These are phyloP conservation scores for Heliconius himera DNA, from an alignment of 1,140 invertebrate species.

Conservation along the genomic window DNA sequence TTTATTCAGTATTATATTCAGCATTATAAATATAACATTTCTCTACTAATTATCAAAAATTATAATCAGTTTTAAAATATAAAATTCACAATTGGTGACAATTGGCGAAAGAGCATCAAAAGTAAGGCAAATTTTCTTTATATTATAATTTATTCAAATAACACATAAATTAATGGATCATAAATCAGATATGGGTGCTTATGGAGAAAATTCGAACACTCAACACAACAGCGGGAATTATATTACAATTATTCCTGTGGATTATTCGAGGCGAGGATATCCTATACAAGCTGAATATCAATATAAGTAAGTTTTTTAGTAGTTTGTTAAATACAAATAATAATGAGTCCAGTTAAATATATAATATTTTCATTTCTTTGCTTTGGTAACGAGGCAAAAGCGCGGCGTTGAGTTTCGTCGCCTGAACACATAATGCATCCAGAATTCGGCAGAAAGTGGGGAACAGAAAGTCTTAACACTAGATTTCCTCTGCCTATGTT, in stretches of 20 bases:
- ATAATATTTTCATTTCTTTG: too few relatives aligned
- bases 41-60: not conserved
- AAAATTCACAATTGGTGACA: not conserved
- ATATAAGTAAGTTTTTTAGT: conserved; percentile 65
- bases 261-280: conserved; percentile 78
- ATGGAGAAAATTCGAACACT: conserved; percentile 72
- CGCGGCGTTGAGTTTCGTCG: too few relatives aligned
- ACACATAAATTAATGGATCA: conserved; percentile 65
- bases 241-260: conserved; percentile 79
- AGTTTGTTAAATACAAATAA: too few relatives aligned
- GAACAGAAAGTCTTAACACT: too few relatives aligned
- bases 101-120: not conserved
- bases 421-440: too few relatives aligned
- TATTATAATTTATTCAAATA: not conserved
- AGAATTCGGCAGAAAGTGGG: too few relatives aligned
- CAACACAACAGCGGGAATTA: conserved; percentile 77
- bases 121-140: conserved; percentile 6
- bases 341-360: too few relatives aligned
- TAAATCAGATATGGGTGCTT: conserved; percentile 73
- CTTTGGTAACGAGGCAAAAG: too few relatives aligned
- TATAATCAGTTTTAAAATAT: not conserved
- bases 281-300: conserved; percentile 79
- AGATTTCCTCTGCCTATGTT: too few relatives aligned
- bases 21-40: not conserved
- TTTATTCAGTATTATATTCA: not conserved